Conservation (phyloP, 2,113 vertebrate genomes). For the Psettodes erumei region DNA sequence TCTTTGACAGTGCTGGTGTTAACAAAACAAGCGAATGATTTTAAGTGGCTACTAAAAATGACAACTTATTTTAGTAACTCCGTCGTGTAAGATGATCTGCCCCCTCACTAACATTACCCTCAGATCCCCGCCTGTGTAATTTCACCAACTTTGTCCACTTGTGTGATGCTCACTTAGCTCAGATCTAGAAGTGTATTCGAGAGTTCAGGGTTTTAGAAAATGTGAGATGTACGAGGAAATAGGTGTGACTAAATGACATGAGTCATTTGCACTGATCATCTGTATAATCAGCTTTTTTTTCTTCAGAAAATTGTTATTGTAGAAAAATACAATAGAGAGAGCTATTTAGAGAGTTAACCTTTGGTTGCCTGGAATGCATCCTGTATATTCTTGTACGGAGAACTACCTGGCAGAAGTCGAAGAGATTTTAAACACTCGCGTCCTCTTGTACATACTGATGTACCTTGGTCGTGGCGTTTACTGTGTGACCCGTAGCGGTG, state of each 20-base stretch:
- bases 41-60: conserved; percentile 44
- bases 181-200: conserved; percentile 64
- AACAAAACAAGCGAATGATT: conserved; percentile 43
- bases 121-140: conserved; percentile 31
- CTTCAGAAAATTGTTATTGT: conserved; percentile 57
- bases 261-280: conserved; percentile 76
- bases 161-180: conserved; percentile 52
- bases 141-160: conserved; percentile 27
- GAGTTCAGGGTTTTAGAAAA: conserved; percentile 65
- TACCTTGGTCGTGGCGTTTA: conserved; percentile 73
- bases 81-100: conserved; percentile 30
- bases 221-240: conserved; percentile 45
- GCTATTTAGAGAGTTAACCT: conserved; percentile 74
- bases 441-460: conserved; percentile 72
- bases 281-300: conserved; percentile 68
- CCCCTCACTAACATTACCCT: neutral
- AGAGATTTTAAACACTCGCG: conserved; percentile 68
- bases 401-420: conserved; percentile 55
- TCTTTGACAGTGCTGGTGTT: conserved; percentile 52
- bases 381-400: conserved; percentile 67
- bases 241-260: conserved; percentile 59
- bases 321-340: conserved; percentile 43
- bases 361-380: conserved; percentile 69
- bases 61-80: conserved; percentile 44
- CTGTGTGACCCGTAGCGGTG: conserved; percentile 71